Base-by-base conservation (phyloP, 2,113 vertebrate genomes). In the Plotosus lineatus region DNA sequence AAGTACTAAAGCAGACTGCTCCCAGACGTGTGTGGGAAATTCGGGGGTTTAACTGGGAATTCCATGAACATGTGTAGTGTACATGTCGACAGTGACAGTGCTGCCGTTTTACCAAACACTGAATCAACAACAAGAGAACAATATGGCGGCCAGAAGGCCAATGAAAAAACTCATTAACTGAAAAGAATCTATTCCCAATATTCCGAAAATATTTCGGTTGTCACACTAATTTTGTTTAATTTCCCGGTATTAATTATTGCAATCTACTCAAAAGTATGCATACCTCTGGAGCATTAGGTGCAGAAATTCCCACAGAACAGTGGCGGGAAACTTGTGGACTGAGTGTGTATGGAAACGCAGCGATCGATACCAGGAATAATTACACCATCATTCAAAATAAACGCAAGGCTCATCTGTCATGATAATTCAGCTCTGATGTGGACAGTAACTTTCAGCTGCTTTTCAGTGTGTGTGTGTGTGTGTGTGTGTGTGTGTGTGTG, bases 401-500 rank as follows among this genome's bases (percentile, higher is more conserved):
- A 51, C 36, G 48, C 26, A 53, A 12, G 36, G 55, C 51, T 53
- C 51, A 42, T 40, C n/a, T 26, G 36, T 75, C 51, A 56, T 56
- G 26, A 75, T 17, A 56, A 23, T 38, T 28, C 48, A 36, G 71
- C 48, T 74, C 31, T 74, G 73, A 56, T n/a, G 31, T 38, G 36
- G 73, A 33, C 71, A 74, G 19, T 36, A 23, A 36, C 36, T 26
- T 53, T 31, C 17, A 51, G 26, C 0, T 46, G 23, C 10, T n/a
- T n/a, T n/a, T n/a, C n/a, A 21, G 3, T 56, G 31, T 48, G 77
- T 69, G 48, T 69, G 71, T 76, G 38, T 63, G 42, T 65, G 74
- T 77, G 80, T 68, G 81, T 78, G 15, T 73, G 68, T 33, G 76
- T 3, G 28, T 26, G 58, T 17, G 74, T 28, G 75, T 28, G 58